Base-by-base conservation (phyloP, 1,140 invertebrate genomes). In the Cotesia glomerata region DNA sequence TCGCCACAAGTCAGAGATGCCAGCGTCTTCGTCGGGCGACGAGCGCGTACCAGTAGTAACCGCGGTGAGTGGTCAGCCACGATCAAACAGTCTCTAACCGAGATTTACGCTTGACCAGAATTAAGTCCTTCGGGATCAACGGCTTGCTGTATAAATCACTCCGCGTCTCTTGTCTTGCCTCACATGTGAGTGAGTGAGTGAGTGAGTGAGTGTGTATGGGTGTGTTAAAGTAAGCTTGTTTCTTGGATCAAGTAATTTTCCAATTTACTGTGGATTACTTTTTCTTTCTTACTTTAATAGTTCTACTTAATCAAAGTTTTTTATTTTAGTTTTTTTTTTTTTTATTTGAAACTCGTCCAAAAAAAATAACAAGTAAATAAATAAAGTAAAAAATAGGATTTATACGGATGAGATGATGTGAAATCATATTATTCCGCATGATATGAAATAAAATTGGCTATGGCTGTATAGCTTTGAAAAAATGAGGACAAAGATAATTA, bases 31-130 rank as follows among this genome's bases (percentile, higher is more conserved):
- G 8, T 45, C 11, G 39, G 5, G 3, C 14, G n/a, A 9, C 34
- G 11, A 16, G n/a, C 5, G 13, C 9, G 61, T 34, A n/a, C 13
- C 14, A 64, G 62, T 67, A 18, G 65, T 54, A 34, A 34, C 18
- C 39, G 59, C n/a, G 59, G 67, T 45, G 61, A 64, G 54, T 65
- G 72, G 78, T 78, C 76, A 73, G 77, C 67, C 75, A 58, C 73
- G 74, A 82, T 79, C 80, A 82, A 81, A 81, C 78, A 78, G 78
- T 78, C 79, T 65, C 80, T 81, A 82, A 81, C 78, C 76, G 74
- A 80, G 80, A 82, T 82, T 82, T 82, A 82, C 78, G 75, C 65
- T 76, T 70, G 75, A 71, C 64, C 65, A 70, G 75, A 81, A 81
- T 81, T 77, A 81, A 81, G 79, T 80, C 75, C 75, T 59, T 69